Evolutionary conservation across 2,797 vertebrate species (phyloP).

Genomic region (Lophius americanus): DNA sequence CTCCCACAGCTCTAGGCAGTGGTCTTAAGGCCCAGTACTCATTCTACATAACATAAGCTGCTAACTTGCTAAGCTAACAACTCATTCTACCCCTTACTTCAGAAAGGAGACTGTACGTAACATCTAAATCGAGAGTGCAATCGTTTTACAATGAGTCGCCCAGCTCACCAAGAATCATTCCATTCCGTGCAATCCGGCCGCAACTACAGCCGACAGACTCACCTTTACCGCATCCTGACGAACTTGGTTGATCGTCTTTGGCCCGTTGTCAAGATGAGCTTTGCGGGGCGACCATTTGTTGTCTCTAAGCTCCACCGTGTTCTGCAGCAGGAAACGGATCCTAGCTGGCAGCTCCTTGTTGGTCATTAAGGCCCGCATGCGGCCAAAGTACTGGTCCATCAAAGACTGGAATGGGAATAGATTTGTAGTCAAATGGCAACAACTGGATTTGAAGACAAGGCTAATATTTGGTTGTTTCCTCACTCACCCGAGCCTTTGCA

Average conservation of each 20-base stretch:
- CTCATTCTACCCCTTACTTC: too few relatives aligned
- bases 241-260: conserved; percentile 99
- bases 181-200: too few relatives aligned
- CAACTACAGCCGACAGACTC: conserved; percentile 1
- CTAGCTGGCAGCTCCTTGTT: conserved; percentile 98
- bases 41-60: too few relatives aligned
- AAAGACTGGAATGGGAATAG: conserved; percentile 85
- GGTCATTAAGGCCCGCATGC: conserved; percentile 95
- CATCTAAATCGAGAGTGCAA: too few relatives aligned
- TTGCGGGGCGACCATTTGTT: conserved; percentile 98
- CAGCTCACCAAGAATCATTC: too few relatives aligned
- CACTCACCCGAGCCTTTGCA: conserved; percentile 93
- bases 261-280: conserved; percentile 98
- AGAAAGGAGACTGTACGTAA: too few relatives aligned
- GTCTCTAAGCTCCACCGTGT: conserved; percentile 95
- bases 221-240: conserved; percentile 99
- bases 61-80: too few relatives aligned
- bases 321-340: conserved; percentile 99
- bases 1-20: too few relatives aligned
- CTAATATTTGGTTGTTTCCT: not conserved
- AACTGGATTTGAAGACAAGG: not conserved
- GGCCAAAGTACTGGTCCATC: conserved; percentile 99
- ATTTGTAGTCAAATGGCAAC: not conserved
- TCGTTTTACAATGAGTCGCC: too few relatives aligned
- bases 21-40: too few relatives aligned